phyloP scores from a whole-genome alignment of 2,888 invertebrate genomes.

The Patella caerulea region DNA sequence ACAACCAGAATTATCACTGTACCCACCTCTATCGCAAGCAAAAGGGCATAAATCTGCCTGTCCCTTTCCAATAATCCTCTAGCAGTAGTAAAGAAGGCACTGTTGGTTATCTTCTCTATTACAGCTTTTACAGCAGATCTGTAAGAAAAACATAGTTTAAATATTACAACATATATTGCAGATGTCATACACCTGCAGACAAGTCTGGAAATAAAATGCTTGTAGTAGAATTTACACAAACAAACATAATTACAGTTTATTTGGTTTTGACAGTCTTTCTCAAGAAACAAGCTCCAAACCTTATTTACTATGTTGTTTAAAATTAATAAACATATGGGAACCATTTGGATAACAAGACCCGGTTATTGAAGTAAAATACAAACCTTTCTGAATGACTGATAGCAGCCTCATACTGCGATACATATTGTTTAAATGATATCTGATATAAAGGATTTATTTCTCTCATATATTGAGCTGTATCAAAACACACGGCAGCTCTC shows the following conservation, averaged over 20 bases:
- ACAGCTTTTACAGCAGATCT: constrained; percentile 67
- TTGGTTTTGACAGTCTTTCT: too few species aligned
- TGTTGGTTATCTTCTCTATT: constrained; percentile 65
- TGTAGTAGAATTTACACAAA: too few species aligned
- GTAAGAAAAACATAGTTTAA: constrained; percentile 17
- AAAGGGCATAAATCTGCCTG: constrained; percentile 61
- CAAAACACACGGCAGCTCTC: constrained; percentile 69
- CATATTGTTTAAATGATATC: constrained; percentile 65
- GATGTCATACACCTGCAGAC: too few species aligned
- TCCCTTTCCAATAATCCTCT: constrained; percentile 65
- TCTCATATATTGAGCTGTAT: constrained; percentile 67
- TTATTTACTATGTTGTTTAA: too few species aligned
- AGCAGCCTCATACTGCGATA: constrained; percentile 65
- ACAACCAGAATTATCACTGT: neutral
- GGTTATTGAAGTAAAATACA: constrained; percentile 1
- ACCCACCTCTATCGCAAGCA: constrained; percentile 67
- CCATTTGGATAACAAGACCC: too few species aligned
- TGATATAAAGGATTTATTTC: constrained; percentile 67
- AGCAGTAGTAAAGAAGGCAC: constrained; percentile 59
- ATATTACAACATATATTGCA: neutral
- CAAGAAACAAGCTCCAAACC: too few species aligned
- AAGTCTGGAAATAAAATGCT: too few species aligned
- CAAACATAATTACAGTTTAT: too few species aligned
- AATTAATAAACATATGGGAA: too few species aligned
- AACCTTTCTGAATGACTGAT: constrained; percentile 71